A percentile compares a stretch with the other conserved stretches of the same genome.
These are phyloP conservation scores for Drosophila ananassae DNA, from an alignment of 1,140 invertebrate genomes.

Conservation along the genomic window DNA sequence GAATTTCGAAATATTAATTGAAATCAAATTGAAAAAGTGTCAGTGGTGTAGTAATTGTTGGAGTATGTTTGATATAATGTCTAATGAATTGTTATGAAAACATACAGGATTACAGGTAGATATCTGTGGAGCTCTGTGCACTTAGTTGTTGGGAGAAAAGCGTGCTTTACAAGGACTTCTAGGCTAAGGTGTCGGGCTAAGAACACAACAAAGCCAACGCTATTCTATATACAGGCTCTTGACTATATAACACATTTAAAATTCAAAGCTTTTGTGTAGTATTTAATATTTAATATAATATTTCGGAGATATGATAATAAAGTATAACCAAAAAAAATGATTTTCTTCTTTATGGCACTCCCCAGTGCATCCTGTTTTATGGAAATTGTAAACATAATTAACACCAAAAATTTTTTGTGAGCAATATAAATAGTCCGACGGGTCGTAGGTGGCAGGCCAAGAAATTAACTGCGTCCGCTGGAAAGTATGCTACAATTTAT, in stretches of 20 bases:
- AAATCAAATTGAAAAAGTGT: constrained; percentile 14
- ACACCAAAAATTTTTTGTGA: constrained; percentile 35
- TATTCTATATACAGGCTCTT: constrained; percentile 29
- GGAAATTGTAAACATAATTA: constrained; percentile 53
- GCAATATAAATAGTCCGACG: constrained; percentile 48
- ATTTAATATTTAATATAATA: constrained; percentile 22
- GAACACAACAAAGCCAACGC: constrained; percentile 34
- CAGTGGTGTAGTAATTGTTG: background rate
- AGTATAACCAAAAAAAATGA: constrained; percentile 10
- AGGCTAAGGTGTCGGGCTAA: constrained; percentile 21
- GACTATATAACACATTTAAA: constrained; percentile 22
- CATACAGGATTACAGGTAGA: constrained; percentile 18
- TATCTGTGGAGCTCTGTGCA: constrained; percentile 16
- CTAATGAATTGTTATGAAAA: constrained; percentile 31
- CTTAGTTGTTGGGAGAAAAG: constrained; percentile 35
- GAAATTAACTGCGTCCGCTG: constrained; percentile 56
- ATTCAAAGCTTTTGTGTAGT: constrained; percentile 3
- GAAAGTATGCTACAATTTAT: constrained; percentile 68
- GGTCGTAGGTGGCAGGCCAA: constrained; percentile 44
- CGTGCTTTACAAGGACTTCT: constrained; percentile 21
- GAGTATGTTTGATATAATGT: background rate
- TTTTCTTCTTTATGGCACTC: background rate
- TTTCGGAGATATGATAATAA: background rate
- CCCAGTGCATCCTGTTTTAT: background rate
- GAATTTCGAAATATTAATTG: constrained; percentile 9